Base-by-base conservation (phyloP, 2,113 vertebrate species). In the Carassius gibelio region DNA sequence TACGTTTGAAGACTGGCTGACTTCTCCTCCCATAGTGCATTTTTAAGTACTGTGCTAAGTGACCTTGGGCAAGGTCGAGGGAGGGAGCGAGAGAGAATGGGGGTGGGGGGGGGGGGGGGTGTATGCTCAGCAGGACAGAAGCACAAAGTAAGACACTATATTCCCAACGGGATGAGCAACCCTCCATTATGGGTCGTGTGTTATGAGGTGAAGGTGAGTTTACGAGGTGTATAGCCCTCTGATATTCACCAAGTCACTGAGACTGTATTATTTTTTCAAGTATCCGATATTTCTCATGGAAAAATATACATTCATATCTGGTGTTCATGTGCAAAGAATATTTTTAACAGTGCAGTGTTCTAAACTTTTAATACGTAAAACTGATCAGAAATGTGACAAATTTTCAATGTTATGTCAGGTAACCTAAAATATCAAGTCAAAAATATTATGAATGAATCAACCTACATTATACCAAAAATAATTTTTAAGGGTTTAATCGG, bases 41-140 rank as follows among this genome's bases (percentile, higher is more conserved):
- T 52, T 26, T 26, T 59, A 89, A 71, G 45, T 75, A 69, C 72
- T 57, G n/a, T 57, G 68, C 57, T 59, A 8, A 81, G 45, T 84
- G 88, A 90, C 85, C 84, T 87, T 88, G 84, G 66, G 50, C 75
- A 85, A 92, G 90, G 88, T 88, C 74, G 21, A 48, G 30, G 23
- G 59, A 66, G 84, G 72, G 75, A 84, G 86, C 88, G 19, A 76
- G 71, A 19, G 17, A 77, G 21, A 45, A 45, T 45, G 8, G 8
- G 42, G 8, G 42, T 3, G 30, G 59, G 17, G 48, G 75, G 45
- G 13, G n/a, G 71, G 21, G 5, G 52, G 68, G 48, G 15, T 17
- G 38, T 2, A 7, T 23, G 19, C 45, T 42, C n/a, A 30, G 76
- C 15, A 45, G 68, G 42, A 75, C 19, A 71, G 52, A 72, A 9